Base-by-base conservation (phyloP, 2,113 vertebrate species). In the Plecotus auritus region DNA sequence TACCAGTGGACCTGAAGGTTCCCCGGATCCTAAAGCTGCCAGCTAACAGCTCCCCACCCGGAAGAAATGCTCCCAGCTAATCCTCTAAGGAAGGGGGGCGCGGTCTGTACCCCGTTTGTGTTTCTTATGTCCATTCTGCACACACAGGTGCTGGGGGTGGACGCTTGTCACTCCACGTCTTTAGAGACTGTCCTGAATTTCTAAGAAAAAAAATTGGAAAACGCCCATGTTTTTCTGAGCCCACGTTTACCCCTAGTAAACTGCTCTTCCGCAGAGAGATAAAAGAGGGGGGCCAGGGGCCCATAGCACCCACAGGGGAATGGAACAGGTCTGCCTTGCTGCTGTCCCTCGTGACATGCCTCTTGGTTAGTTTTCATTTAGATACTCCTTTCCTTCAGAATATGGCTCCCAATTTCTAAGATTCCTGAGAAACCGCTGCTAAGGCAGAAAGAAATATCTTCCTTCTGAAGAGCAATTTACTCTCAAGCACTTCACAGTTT, bases 361-460 rank as follows among this genome's bases (percentile, higher is more conserved):
- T 97, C 28, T 9, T 28, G n/a, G 22, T 64, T 78, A 4, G 67
- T 91, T 95, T 96, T 78, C 85, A 86, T 90, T 94, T 77, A 90
- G 70, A 70, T 35, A 23, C 94, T 83, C 59, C 2, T 70, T 97
- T 97, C 85, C 66, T 88, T 94, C 49, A 85, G 93, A 96, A 96
- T 91, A 96, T 51, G 59, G 59, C 67, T 96, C 97, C 85, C 32
- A 85, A 51, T 88, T 97, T 96, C 18, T 74, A 78, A 40, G 94
- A 40, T 92, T 96, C 51, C 47, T 23, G 13, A 97, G 96, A 97
- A 95, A 83, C 11, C 73, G 30, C 76, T 78, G 54, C 56, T 94
- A 61, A 37, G 49, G 42, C 20, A 6, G n/a, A 69, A 51, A 40
- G 42, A 40, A 26, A 7, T 94, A 96, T 92, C 69, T 10, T 2